Evolutionary conservation across 1,140 invertebrate species (phyloP), one percentile per base, ranked within the genome.

Genomic region (Spodoptera litura): DNA sequence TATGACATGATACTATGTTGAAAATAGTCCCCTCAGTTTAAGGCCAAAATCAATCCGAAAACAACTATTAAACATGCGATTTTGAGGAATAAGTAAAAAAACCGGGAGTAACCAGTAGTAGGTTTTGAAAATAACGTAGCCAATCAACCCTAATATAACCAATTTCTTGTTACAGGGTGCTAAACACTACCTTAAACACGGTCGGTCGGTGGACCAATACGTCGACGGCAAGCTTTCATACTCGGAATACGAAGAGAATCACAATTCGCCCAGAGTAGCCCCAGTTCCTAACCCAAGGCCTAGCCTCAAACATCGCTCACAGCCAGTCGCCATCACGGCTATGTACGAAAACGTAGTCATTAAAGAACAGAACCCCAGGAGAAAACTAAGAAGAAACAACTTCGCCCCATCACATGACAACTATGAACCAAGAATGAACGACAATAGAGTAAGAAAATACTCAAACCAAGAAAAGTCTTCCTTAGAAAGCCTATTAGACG

Each of bases 141-240:
- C 8, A 27, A 15, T n/a, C 0, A 49, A 15, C 1, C 31, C 20
- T 44, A 66, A 66, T 9, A 8, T 49, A 27, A 5, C 12, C 15
- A 55, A 76, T 15, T 68, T 27, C 75, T 90, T 89, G 91, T 93
- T 94, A 15, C 92, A 95, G 94, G 89, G 91, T 79, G 95, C 95
- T 79, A 96, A 96, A 87, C 95, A 93, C 77, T 92, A 92, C 85
- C 90, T 97, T 80, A 95, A 96, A 78, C 96, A 97, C 90, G 96
- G 96, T 4, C 95, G 96, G 76, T 97, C 97, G 68, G 95, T 97
- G 35, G 97, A 97, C 87, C 97, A 97, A 81, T 97, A 97, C 95
- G 97, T 97, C 6, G 97, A 97, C 91, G 91, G 88, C 80, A 94
- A 94, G 81, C 89, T 93, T 11, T 92, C 91, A 20, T 94, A 92